phyloP scores from a whole-genome alignment of 2,797 vertebrate species.

The Uromys caudimaculatus region DNA sequence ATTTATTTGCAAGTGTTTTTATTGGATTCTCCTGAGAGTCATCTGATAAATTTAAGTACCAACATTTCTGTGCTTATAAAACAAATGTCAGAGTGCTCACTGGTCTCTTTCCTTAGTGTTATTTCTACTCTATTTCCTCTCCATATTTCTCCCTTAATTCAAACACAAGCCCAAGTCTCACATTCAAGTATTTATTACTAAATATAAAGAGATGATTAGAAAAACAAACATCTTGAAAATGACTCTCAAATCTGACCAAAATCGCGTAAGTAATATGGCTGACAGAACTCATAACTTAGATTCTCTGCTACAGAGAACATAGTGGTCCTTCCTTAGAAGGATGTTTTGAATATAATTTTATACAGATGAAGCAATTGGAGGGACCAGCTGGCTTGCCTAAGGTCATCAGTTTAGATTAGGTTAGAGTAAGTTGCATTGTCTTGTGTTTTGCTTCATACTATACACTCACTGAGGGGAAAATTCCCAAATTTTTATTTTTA shows the following conservation, averaged over 20 bases:
- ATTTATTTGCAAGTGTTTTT: constrained; percentile 73
- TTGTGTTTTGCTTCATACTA: background rate
- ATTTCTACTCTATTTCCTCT: constrained; percentile 46
- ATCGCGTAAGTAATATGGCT: constrained; percentile 4
- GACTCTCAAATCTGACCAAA: constrained; percentile 18
- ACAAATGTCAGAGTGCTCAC: constrained; percentile 69
- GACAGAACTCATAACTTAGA: constrained; percentile 34
- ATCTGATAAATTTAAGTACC: constrained; percentile 60
- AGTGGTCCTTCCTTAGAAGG: constrained; percentile 19
- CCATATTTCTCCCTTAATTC: constrained; percentile 1
- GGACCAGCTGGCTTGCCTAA: background rate
- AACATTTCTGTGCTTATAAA: constrained; percentile 68
- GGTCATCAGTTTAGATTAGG: background rate
- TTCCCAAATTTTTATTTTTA: constrained; percentile 37
- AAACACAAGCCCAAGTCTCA: constrained; percentile 38
- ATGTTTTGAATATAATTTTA: constrained; percentile 40
- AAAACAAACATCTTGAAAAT: constrained; percentile 63
- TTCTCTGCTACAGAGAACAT: background rate
- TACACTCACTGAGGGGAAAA: background rate
- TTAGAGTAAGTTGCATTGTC: constrained; percentile 31
- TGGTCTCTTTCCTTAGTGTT: constrained; percentile 49
- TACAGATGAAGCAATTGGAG: background rate
- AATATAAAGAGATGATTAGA: constrained; percentile 50
- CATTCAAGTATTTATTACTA: constrained; percentile 51
- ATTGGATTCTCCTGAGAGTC: constrained; percentile 55